Base-by-base conservation (phyloP, 2,797 vertebrate genomes). In the Eulemur albifrons region DNA sequence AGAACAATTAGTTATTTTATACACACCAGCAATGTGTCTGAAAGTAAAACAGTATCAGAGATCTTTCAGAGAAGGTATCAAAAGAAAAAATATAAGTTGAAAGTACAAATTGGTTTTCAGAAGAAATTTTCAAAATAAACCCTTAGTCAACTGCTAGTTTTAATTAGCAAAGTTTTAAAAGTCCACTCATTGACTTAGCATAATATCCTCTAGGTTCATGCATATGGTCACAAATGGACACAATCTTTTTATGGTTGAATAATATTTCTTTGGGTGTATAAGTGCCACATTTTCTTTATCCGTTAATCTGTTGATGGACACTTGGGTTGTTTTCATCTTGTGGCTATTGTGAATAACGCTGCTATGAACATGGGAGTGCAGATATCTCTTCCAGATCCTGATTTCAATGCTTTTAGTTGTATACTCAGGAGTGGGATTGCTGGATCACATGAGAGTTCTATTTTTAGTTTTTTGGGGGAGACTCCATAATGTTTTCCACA, bases 401-500 rank as follows among this genome's bases (percentile, higher is more conserved):
- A 54, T 81, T 80, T 80, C 45, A 20, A 2, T 59, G 13, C 8
- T 76, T 81, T 48, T 15, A 2, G 2, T 7, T 65, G 45, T 1
- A 11, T 65, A 48, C 1, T 23, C 48, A 20, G 14, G 38, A 87
- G 20, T 13, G 18, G 4, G 73, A 67, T 54, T 2, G n/a, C 50
- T 52, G 57, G 23, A 12, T 59, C 15, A 13, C 7, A 21, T 0
- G 17, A 27, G 0, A 40, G 1, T 35, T 35, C 69, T 20, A 7
- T 17, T 4, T 40, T 59, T 52, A 11, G 73, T 30, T 69, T 76
- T 48, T 18, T 45, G 18, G 9, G 6, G 17, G 6, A 5, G 0
- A 0, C 12, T 14, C 14, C 2, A 6, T 30, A 13, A 11, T 20
- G 4, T 25, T 61, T 83, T 43, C 38, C 4, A 20, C 7, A 30